phyloP scores from a whole-genome alignment of 2,888 invertebrate species.

The Tricholauxania praeusta region DNA sequence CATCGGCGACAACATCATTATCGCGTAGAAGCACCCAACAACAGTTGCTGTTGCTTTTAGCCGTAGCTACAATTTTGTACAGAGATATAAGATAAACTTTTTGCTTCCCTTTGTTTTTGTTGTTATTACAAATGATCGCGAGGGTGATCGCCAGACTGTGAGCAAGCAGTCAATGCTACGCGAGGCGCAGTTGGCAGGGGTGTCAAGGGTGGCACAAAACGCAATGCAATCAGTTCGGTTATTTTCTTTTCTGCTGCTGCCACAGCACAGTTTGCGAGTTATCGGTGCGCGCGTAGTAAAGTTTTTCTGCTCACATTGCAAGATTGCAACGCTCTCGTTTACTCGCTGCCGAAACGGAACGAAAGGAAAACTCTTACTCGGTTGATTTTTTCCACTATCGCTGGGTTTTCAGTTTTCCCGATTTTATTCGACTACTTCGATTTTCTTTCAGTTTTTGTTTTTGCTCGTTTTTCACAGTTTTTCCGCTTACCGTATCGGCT shows the following conservation, averaged over 20 bases:
- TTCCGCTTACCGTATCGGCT: neutral
- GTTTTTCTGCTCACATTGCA: neutral
- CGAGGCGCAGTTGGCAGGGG: too few relatives aligned
- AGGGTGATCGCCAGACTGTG: constrained; percentile 9
- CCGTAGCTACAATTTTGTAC: constrained; percentile 7
- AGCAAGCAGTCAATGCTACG: constrained; percentile 1
- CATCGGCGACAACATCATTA: constrained; percentile 5
- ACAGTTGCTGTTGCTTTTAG: neutral
- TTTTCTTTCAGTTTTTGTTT: too few relatives aligned
- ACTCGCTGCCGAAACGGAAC: neutral
- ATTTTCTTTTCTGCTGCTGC: too few relatives aligned
- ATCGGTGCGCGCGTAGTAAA: constrained; percentile 6
- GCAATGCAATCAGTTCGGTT: too few relatives aligned
- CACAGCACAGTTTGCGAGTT: constrained; percentile 13
- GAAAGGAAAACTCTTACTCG: constrained; percentile 24
- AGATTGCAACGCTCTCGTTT: too few relatives aligned
- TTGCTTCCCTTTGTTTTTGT: neutral
- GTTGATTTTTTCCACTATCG: too few relatives aligned
- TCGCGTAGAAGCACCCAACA: neutral
- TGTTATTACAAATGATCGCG: constrained; percentile 4
- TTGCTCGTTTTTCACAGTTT: neutral
- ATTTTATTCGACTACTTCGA: too few relatives aligned
- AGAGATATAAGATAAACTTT: constrained; percentile 20
- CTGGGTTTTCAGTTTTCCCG: too few relatives aligned
- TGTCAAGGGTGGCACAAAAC: too few relatives aligned